phyloP scores from a whole-genome alignment of 2,888 invertebrate genomes.

The Drymonia ruficornis region DNA sequence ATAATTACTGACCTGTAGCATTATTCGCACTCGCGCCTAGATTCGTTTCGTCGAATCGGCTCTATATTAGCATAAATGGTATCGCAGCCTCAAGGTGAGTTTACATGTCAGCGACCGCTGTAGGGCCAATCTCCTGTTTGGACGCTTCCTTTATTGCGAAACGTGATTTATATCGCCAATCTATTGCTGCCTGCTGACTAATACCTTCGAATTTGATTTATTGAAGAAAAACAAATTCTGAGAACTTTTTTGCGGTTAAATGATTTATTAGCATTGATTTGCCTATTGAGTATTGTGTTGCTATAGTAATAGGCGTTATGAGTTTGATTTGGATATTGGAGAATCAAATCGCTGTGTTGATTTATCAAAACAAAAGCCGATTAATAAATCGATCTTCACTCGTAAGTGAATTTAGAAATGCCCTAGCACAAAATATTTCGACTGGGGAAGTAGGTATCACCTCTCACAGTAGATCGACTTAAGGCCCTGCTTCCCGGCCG shows the following conservation, averaged over 20 bases:
- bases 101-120: conserved; percentile 30
- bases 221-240: neutral
- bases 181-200: conserved; percentile 4
- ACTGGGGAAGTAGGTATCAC: too few species aligned
- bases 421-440: too few species aligned
- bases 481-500: too few species aligned
- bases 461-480: too few species aligned
- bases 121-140: conserved; percentile 43
- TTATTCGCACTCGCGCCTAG: conserved; percentile 23
- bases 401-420: too few species aligned
- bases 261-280: conserved; percentile 1
- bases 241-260: neutral
- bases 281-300: neutral
- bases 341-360: too few species aligned
- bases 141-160: conserved; percentile 25
- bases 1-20: conserved; percentile 29
- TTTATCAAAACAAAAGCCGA: too few species aligned
- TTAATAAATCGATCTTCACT: too few species aligned
- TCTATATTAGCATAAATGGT: conserved; percentile 39
- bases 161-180: conserved; percentile 14
- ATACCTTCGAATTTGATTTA: conserved; percentile 7
- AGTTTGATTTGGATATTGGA: too few species aligned
- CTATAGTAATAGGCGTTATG: neutral
- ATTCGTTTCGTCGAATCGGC: conserved; percentile 50
- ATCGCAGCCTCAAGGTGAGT: conserved; percentile 47